Percentiles rank a stretch among this genome's conserved stretches.
Evolutionary conservation across 2,113 vertebrate species (phyloP).

Genomic region (Pelecanus crispus): DNA sequence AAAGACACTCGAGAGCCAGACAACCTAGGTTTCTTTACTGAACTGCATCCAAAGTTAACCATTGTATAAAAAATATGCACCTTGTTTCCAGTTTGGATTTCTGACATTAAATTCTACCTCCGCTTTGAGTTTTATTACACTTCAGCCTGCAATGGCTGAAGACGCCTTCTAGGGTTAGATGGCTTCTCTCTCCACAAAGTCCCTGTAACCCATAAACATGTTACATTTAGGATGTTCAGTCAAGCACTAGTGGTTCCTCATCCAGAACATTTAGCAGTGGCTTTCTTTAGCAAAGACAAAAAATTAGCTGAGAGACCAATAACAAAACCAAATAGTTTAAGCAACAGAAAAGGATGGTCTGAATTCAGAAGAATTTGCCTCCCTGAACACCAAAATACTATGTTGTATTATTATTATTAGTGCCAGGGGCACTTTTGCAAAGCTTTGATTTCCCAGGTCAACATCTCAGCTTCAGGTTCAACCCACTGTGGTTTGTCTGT

Average conservation of each 20-base stretch:
- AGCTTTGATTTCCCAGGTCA: not conserved
- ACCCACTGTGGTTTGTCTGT: accelerated
- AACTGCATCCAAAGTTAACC: conserved; percentile 22
- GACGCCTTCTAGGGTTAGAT: not conserved
- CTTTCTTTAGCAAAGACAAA: not conserved
- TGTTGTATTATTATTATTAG: no score
- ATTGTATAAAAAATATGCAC: not conserved
- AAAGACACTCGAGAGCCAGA: conserved; percentile 30
- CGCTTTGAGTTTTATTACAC: not conserved
- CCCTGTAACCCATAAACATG: not conserved
- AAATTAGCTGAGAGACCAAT: not conserved
- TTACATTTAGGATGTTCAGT: not conserved
- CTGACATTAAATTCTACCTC: not conserved
- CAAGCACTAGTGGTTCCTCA: not conserved
- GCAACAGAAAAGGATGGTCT: not conserved
- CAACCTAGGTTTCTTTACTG: not conserved
- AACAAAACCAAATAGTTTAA: not conserved
- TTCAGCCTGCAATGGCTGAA: not conserved
- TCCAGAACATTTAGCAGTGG: not conserved
- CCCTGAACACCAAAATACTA: not conserved
- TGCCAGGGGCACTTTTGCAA: not conserved
- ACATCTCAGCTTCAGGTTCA: not conserved
- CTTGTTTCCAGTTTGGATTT: conserved; percentile 11
- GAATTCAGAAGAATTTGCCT: not conserved
- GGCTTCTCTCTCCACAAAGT: not conserved